These are phyloP conservation scores for Limanda limanda DNA, from an alignment of 2,113 vertebrate genomes.

Conservation along the genomic window DNA sequence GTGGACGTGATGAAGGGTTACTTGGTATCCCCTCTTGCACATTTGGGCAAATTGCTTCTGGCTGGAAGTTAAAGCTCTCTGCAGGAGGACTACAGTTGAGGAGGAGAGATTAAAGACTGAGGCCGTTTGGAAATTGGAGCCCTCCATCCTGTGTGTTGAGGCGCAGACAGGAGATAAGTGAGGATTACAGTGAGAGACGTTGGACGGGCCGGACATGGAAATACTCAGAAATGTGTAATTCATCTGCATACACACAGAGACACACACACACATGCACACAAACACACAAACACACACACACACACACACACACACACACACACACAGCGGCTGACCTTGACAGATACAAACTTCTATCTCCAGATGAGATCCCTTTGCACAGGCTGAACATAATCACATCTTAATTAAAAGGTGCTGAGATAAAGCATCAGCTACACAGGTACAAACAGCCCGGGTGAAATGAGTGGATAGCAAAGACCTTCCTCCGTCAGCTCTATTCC, in stretches of 20 bases:
- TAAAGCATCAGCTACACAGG: constrained; percentile 46
- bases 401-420: constrained; percentile 62
- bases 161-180: constrained; percentile 42
- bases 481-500: constrained; percentile 11
- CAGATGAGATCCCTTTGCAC: constrained; percentile 7
- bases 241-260: constrained; percentile 23
- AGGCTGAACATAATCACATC: constrained; percentile 21
- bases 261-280: not conserved
- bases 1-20: constrained; percentile 7
- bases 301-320: not conserved
- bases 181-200: constrained; percentile 52
- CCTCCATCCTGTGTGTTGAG: constrained; percentile 31
- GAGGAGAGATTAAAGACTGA: constrained; percentile 46
- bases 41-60: constrained; percentile 40
- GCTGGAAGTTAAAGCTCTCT: constrained; percentile 34
- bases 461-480: constrained; percentile 32
- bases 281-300: constrained; percentile 3
- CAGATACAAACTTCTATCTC: constrained; percentile 25
- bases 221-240: constrained; percentile 24
- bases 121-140: constrained; percentile 53
- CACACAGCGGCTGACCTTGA: constrained; percentile 57
- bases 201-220: constrained; percentile 15
- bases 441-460: constrained; percentile 24
- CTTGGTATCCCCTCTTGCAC: constrained; percentile 2
- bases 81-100: constrained; percentile 45